Evolutionary conservation across 2,888 invertebrate genomes (phyloP).

Genomic region (Trissoscelio sp.): DNA sequence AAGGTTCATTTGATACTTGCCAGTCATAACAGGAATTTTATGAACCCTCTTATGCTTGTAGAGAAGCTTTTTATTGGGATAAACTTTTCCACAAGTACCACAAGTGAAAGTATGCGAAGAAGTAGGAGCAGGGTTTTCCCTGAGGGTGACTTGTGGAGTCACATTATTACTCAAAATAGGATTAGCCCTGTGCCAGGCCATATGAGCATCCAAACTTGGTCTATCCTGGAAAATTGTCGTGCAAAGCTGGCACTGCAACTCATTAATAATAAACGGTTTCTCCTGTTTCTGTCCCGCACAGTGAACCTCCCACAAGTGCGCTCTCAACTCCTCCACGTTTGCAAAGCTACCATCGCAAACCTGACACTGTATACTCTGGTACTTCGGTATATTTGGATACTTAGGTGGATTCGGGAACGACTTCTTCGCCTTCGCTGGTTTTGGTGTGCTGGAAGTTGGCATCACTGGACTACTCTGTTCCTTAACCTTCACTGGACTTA

Average conservation of each 20-base stretch:
- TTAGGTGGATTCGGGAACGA: conserved; percentile 74
- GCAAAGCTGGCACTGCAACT: conserved; percentile 83
- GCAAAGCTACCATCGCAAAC: conserved; percentile 86
- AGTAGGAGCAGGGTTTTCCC: conserved; percentile 17
- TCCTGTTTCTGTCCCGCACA: conserved; percentile 83
- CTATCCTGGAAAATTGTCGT: conserved; percentile 84
- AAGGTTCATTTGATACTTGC: conserved; percentile 66
- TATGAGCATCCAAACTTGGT: conserved; percentile 83
- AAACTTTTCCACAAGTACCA: conserved; percentile 87
- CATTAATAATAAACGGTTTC: conserved; percentile 74
- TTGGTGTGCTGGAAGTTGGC: conserved; percentile 45
- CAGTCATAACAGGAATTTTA: conserved; percentile 68
- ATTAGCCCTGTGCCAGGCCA: conserved; percentile 84
- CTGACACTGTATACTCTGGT: conserved; percentile 84
- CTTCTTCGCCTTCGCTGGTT: conserved; percentile 78
- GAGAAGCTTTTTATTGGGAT: conserved; percentile 86
- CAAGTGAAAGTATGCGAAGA: conserved; percentile 84
- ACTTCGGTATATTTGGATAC: conserved; percentile 69
- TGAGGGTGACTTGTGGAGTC: conserved; percentile 26
- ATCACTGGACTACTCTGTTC: not conserved
- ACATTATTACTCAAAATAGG: conserved; percentile 71
- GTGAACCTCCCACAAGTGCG: conserved; percentile 86
- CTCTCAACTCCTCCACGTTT: conserved; percentile 85
- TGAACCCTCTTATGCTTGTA: conserved; percentile 86
- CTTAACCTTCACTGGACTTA: conserved; percentile 29